These are phyloP conservation scores for Cyanistes caeruleus DNA, from an alignment of 2,113 vertebrate genomes.

Conservation along the genomic window DNA sequence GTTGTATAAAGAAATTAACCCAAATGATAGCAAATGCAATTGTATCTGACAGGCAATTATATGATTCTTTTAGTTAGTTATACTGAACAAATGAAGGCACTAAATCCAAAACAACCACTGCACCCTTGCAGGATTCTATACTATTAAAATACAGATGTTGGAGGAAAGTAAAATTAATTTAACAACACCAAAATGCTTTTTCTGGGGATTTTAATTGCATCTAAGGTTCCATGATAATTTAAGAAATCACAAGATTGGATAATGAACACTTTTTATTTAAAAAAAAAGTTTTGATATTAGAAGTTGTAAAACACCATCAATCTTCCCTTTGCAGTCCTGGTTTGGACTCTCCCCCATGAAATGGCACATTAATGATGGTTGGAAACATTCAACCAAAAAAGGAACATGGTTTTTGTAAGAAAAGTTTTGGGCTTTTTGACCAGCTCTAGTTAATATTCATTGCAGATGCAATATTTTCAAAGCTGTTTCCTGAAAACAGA, in stretches of 20 bases:
- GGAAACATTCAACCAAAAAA: slow-evolving; percentile 20
- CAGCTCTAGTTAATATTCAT: neutral
- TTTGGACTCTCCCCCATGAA: slow-evolving; percentile 50
- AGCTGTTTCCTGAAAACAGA: neutral
- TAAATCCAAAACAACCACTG: neutral
- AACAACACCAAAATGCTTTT: neutral
- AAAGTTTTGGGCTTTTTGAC: slow-evolving; percentile 38
- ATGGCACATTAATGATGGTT: neutral
- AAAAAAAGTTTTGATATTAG: neutral
- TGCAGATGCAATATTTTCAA: slow-evolving; percentile 19
- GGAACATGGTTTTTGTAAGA: slow-evolving; percentile 41
- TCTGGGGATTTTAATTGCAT: neutral
- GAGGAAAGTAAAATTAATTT: neutral
- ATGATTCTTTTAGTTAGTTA: neutral
- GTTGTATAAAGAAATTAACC: neutral
- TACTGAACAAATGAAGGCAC: neutral
- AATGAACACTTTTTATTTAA: neutral
- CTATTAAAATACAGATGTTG: neutral
- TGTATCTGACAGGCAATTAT: neutral
- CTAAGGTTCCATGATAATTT: neutral
- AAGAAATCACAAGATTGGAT: neutral
- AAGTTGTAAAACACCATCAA: slow-evolving; percentile 26
- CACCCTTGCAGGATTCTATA: neutral
- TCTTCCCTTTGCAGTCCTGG: neutral
- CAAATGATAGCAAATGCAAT: neutral